Evolutionary conservation across 2,113 vertebrate genomes (phyloP).

Genomic region (Malurus alboscapulatus): DNA sequence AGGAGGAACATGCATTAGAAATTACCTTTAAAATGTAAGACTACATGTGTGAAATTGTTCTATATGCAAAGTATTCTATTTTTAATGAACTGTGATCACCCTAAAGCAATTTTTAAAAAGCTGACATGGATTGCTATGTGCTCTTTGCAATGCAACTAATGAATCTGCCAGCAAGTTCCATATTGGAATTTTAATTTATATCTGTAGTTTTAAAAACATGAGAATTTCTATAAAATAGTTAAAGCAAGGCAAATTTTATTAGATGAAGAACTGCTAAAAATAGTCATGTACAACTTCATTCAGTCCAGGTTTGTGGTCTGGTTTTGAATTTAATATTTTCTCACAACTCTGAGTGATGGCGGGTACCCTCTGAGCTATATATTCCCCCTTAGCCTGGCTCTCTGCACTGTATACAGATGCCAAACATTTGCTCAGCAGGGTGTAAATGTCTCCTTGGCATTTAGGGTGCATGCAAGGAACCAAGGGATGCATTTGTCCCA

Average conservation of each 20-base stretch:
- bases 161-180: neutral
- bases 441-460: constrained; percentile 25
- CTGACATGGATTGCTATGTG: neutral
- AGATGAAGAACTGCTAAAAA: neutral
- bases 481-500: constrained; percentile 20
- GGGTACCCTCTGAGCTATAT: neutral
- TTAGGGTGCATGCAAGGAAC: constrained; percentile 42
- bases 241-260: neutral
- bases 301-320: neutral
- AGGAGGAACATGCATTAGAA: neutral
- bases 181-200: neutral
- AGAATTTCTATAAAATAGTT: neutral
- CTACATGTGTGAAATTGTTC: neutral
- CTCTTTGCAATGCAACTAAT: neutral
- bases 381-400: no score
- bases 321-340: neutral
- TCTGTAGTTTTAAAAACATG: neutral
- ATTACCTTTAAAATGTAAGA: neutral
- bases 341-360: neutral
- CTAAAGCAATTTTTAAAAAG: neutral
- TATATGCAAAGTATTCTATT: neutral
- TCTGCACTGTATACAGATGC: neutral
- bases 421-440: neutral
- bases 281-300: neutral
- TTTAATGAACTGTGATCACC: neutral